phyloP scores from a whole-genome alignment of 2,888 invertebrate genomes.

The Macroteleia sp. region DNA sequence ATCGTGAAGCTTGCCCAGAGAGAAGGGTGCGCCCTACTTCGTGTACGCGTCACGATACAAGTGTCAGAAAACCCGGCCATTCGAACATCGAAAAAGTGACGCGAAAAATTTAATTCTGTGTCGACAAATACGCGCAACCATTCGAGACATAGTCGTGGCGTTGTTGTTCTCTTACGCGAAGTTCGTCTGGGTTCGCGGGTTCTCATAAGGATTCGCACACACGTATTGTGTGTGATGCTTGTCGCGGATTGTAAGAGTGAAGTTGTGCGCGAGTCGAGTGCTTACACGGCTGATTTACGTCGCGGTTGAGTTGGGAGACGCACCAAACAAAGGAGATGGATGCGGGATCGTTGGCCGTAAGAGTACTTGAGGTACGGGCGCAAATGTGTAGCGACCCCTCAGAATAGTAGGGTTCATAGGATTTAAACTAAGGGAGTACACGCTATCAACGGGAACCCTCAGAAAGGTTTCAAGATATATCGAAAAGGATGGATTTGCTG shows the following conservation, averaged over 20 bases:
- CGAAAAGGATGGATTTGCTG: conserved; percentile 60
- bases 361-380: conserved; percentile 39
- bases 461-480: conserved; percentile 31
- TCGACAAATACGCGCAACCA: conserved; percentile 15
- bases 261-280: conserved; percentile 50
- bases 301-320: conserved; percentile 29
- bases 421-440: conserved; percentile 29
- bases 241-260: conserved; percentile 14
- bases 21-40: conserved; percentile 47
- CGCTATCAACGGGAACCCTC: conserved; percentile 16
- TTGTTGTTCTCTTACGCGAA: not conserved
- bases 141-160: conserved; percentile 12
- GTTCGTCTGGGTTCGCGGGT: conserved; percentile 6
- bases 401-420: conserved; percentile 26
- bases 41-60: conserved; percentile 63
- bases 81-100: conserved; percentile 17
- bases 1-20: conserved; percentile 67
- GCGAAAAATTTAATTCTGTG: conserved; percentile 45
- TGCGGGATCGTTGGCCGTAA: conserved; percentile 44
- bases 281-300: conserved; percentile 21
- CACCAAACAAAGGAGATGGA: conserved; percentile 48
- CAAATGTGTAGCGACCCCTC: conserved; percentile 19
- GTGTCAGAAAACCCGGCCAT: not conserved
- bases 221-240: conserved; percentile 20
- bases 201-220: conserved; percentile 29